A percentile compares a stretch with the other conserved stretches of the same genome.
Evolutionary conservation across 1,140 invertebrate genomes (phyloP).

Genomic region (Littorina saxatilis): DNA sequence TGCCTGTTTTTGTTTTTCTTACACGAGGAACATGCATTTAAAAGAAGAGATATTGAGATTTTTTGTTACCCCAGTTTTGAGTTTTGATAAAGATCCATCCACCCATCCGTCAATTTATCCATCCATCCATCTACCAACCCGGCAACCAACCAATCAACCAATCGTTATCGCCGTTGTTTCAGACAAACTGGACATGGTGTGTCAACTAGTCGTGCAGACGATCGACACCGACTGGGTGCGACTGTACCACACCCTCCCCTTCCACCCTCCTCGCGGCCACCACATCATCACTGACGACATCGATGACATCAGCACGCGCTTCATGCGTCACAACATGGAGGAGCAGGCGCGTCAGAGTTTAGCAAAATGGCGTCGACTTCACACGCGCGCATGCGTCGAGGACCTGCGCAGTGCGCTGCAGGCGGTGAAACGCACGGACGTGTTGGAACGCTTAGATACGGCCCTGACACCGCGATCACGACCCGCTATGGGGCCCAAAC

Average conservation of each 20-base stretch:
- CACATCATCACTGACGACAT: conserved; percentile 66
- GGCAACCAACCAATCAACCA: too few relatives aligned
- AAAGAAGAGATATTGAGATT: too few relatives aligned
- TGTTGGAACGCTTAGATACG: conserved; percentile 59
- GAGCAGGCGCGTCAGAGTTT: conserved; percentile 61
- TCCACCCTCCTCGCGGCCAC: conserved; percentile 66
- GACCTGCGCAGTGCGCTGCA: conserved; percentile 62
- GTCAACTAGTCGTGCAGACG: conserved; percentile 49
- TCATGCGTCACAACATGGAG: conserved; percentile 56
- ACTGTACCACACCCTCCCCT: conserved; percentile 68
- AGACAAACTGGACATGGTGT: conserved; percentile 63
- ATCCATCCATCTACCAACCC: too few relatives aligned
- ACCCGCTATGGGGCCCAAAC: conserved; percentile 11
- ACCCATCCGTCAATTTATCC: too few relatives aligned
- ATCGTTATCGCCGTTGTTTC: conserved; percentile 20
- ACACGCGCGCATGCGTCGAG: conserved; percentile 66
- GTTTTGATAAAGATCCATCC: too few relatives aligned
- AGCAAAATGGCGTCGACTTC: conserved; percentile 66
- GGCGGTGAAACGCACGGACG: conserved; percentile 61
- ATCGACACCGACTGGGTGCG: conserved; percentile 70
- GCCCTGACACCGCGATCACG: conserved; percentile 17
- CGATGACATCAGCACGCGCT: conserved; percentile 64
- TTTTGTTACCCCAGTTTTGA: too few relatives aligned
- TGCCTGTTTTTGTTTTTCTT: too few relatives aligned
- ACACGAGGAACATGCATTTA: too few relatives aligned